Evolutionary conservation across 2,113 vertebrate species (phyloP).

Genomic region (Thermophis baileyi): DNA sequence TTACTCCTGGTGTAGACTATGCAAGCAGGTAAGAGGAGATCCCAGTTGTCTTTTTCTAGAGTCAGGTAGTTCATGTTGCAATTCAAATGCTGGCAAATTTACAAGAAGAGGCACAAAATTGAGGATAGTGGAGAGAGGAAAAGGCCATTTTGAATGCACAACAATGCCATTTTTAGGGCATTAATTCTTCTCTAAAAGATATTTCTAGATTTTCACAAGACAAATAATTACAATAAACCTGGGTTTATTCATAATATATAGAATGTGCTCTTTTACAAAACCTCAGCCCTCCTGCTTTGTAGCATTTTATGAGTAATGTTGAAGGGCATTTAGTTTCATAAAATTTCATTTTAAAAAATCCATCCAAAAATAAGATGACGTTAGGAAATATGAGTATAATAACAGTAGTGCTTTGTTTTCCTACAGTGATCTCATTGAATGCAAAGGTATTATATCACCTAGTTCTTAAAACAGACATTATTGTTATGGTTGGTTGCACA

Average conservation of each 20-base stretch:
- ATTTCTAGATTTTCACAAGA: neutral
- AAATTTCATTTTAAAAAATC: neutral
- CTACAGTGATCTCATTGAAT: neutral
- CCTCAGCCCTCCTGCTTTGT: neutral
- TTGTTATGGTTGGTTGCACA: neutral
- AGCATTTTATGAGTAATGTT: neutral
- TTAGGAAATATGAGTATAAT: neutral
- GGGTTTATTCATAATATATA: neutral
- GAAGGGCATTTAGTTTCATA: neutral
- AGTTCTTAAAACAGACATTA: neutral
- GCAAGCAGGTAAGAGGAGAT: constrained; percentile 84
- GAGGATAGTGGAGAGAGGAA: neutral
- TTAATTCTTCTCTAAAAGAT: neutral
- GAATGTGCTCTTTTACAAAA: neutral
- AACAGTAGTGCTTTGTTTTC: neutral
- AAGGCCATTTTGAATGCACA: neutral
- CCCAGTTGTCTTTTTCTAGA: neutral
- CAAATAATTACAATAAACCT: neutral
- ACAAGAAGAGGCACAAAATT: neutral
- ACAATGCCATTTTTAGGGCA: neutral
- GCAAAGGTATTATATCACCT: neutral
- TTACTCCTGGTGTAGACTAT: constrained; percentile 96
- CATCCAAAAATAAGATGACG: neutral
- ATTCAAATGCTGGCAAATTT: neutral
- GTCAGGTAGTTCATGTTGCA: neutral